Base-by-base conservation (phyloP, 1,140 invertebrate genomes). In the Eupristina koningsbergeri region DNA sequence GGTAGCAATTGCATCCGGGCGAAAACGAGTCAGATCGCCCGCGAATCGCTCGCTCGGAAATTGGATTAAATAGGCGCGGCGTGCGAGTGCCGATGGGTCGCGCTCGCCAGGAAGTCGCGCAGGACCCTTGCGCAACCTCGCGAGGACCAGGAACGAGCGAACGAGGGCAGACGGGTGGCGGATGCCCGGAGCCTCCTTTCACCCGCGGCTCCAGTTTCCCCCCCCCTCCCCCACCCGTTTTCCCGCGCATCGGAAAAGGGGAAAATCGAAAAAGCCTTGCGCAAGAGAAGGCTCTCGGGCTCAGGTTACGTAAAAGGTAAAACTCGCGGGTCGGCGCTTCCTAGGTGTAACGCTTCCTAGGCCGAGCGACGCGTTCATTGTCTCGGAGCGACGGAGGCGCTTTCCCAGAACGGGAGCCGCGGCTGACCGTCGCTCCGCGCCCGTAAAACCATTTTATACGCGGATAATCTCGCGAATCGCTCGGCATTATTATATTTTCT, bases 251-350 rank as follows among this genome's bases (percentile, higher is more conserved):
- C 45, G 67, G 78, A 29, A 80, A 80, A 79, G 45, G 75, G 61
- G 75, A 61, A 77, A 80, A 80, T 64, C 41, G 6, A n/a, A n/a
- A n/a, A n/a, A n/a, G 5, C 36, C 79, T 80, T 80, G 67, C 47
- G 64, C 79, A 58, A 67, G 17, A 5, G 41, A 11, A 5, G 41
- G 41, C 41, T n/a, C 6, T 45, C 41, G 41, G 41, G 41, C 69
- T 80, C 47, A 47, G 64, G 63, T 80, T 80, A 58, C 67, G 67
- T 80, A 80, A 80, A 71, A 26, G 53, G n/a, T n/a, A n/a, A n/a
- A n/a, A n/a, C 74, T 15, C 41, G 11, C 45, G 5, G 31, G 31
- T 22, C n/a, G n/a, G 9, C n/a, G 69, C 53, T 64, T 74, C 80
- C n/a, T 75, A n/a, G 67, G 22, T 41, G 22, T 22, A 71, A 41